These are phyloP conservation scores for Littorina saxatilis DNA, from an alignment of 1,140 invertebrate genomes.

Conservation along the genomic window DNA sequence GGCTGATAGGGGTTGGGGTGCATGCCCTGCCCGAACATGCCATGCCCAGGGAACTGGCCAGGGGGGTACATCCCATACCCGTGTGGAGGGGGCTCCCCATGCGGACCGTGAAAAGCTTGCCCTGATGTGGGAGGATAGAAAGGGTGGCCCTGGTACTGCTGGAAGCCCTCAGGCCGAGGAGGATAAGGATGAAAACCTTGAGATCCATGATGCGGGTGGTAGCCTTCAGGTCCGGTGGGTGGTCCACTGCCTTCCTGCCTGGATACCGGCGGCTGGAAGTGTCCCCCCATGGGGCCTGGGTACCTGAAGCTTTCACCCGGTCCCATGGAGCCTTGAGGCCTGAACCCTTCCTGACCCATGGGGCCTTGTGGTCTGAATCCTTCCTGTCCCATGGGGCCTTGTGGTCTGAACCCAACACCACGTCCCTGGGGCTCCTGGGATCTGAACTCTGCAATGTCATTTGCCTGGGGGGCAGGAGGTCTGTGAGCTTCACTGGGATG, in stretches of 20 bases:
- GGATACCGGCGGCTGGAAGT: neutral
- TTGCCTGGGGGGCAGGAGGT: neutral
- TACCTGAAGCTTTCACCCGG: neutral
- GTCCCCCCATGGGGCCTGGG: neutral
- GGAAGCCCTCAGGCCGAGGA: too few species aligned
- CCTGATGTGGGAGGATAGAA: neutral
- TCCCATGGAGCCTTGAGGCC: neutral
- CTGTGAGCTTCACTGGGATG: neutral
- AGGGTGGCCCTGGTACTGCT: slow-evolving; percentile 18
- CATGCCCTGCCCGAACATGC: slow-evolving; percentile 16
- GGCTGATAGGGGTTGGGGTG: slow-evolving; percentile 6
- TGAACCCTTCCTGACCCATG: neutral
- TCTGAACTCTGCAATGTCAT: too few species aligned
- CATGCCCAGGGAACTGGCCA: slow-evolving; percentile 31
- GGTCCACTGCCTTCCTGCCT: neutral
- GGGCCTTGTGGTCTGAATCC: slow-evolving; percentile 1
- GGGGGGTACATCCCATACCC: slow-evolving; percentile 24
- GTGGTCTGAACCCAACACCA: neutral
- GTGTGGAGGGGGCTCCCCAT: neutral
- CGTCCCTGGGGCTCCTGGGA: too few species aligned
- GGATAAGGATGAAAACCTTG: neutral
- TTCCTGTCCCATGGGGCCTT: neutral
- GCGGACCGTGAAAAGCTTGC: slow-evolving; percentile 1
- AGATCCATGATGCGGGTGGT: slow-evolving; percentile 16
- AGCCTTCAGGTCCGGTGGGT: neutral